Percentiles rank a stretch among this genome's conserved stretches.
These are phyloP conservation scores for Cremastinae sp. DNA, from an alignment of 2,888 invertebrate species.

Conservation along the genomic window DNA sequence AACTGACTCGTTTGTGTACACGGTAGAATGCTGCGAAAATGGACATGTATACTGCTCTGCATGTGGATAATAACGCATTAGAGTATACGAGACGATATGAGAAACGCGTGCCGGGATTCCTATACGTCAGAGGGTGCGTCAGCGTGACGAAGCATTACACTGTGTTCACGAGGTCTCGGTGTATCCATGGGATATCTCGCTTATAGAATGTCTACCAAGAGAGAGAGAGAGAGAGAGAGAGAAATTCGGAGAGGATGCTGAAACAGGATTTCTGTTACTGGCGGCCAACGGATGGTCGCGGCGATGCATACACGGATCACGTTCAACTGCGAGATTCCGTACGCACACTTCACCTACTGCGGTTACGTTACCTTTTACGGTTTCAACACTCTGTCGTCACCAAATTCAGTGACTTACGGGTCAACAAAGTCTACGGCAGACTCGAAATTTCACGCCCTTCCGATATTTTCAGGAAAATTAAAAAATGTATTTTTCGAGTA, in stretches of 20 bases:
- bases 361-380: slow-evolving; percentile 49
- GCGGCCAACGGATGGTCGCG: slow-evolving; percentile 25
- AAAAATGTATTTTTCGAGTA: too few species aligned
- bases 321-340: neutral
- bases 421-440: slow-evolving; percentile 16
- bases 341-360: slow-evolving; percentile 13
- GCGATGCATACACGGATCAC: slow-evolving; percentile 29
- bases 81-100: slow-evolving; percentile 40
- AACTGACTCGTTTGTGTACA: neutral
- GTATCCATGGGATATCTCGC: slow-evolving; percentile 21
- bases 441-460: slow-evolving; percentile 26
- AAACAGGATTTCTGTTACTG: slow-evolving; percentile 45
- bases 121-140: slow-evolving; percentile 72
- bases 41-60: slow-evolving; percentile 13
- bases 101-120: slow-evolving; percentile 58
- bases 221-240: slow-evolving; percentile 9
- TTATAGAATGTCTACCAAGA: slow-evolving; percentile 15
- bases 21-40: neutral
- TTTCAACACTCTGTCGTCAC: slow-evolving; percentile 33
- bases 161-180: slow-evolving; percentile 51
- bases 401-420: slow-evolving; percentile 37
- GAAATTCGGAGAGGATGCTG: neutral
- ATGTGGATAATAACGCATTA: slow-evolving; percentile 49
- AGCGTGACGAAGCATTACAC: slow-evolving; percentile 67
- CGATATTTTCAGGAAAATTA: neutral